phyloP scores from a whole-genome alignment of 2,113 vertebrate genomes.

The Cyanoliseus patagonus region DNA sequence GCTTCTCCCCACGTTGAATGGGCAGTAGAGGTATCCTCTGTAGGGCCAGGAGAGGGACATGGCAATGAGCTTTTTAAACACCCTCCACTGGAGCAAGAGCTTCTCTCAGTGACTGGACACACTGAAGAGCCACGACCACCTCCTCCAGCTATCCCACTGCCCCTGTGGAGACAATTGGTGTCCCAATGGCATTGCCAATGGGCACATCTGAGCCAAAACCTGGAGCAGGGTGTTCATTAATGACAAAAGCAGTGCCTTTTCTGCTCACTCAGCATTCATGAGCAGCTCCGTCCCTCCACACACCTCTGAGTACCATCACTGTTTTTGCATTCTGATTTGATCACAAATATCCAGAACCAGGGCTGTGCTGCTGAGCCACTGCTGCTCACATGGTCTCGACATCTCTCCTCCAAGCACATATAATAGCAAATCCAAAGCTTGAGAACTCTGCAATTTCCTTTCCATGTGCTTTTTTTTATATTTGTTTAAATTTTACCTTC shows the following conservation, averaged over 20 bases:
- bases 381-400: background rate
- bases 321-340: background rate
- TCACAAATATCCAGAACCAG: background rate
- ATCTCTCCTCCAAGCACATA: background rate
- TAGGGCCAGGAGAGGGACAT: background rate
- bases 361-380: background rate
- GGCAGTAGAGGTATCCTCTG: background rate
- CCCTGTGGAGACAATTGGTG: accelerated
- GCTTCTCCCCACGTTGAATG: background rate
- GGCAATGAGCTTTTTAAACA: background rate
- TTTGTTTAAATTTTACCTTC: background rate
- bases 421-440: background rate
- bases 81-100: background rate
- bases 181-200: background rate
- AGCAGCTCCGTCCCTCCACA: background rate
- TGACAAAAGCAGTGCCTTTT: background rate
- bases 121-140: background rate
- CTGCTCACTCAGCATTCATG: background rate
- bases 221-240: background rate
- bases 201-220: background rate
- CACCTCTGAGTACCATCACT: background rate
- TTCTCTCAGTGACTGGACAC: background rate
- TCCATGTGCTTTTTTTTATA: background rate
- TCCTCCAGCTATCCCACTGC: background rate
- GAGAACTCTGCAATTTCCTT: background rate